These are phyloP conservation scores for Petrocephalus microphthalmus DNA, from an alignment of 2,113 vertebrate species.

Conservation along the genomic window DNA sequence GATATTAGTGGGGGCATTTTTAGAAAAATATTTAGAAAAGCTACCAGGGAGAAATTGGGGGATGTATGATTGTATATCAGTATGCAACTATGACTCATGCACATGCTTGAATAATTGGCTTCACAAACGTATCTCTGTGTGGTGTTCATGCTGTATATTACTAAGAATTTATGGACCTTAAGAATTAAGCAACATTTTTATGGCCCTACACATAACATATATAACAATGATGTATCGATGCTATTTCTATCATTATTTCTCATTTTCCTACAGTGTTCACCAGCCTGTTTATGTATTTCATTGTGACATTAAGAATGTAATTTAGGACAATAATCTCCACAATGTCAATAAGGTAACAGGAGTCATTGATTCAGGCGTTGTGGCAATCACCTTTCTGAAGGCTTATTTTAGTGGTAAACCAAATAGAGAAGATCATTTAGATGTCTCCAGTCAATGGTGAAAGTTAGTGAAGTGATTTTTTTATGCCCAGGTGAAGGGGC, in stretches of 20 bases:
- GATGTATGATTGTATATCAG: conserved; percentile 1
- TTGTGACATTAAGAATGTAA: conserved; percentile 55
- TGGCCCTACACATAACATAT: not conserved
- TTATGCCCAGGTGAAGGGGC: not conserved
- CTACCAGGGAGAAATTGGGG: not conserved
- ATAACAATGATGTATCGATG: not conserved
- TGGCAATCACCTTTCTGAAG: not conserved
- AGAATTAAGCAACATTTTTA: not conserved
- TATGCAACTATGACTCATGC: not conserved
- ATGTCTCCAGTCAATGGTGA: not conserved
- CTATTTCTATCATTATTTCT: not conserved
- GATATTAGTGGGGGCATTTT: not conserved
- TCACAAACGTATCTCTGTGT: not conserved
- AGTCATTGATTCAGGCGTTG: conserved; percentile 8
- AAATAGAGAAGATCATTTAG: not conserved
- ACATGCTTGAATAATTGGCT: not conserved
- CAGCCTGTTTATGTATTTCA: conserved; percentile 19
- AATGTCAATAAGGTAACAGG: conserved; percentile 47
- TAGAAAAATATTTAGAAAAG: not conserved
- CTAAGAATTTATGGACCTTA: not conserved
- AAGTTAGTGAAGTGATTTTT: not conserved
- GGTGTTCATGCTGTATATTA: not conserved
- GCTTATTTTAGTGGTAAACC: not conserved
- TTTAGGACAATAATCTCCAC: conserved; percentile 39
- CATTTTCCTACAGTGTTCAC: conserved; percentile 1